Evolutionary conservation across 2,888 invertebrate species (phyloP).

Genomic region (Emesis castigata): DNA sequence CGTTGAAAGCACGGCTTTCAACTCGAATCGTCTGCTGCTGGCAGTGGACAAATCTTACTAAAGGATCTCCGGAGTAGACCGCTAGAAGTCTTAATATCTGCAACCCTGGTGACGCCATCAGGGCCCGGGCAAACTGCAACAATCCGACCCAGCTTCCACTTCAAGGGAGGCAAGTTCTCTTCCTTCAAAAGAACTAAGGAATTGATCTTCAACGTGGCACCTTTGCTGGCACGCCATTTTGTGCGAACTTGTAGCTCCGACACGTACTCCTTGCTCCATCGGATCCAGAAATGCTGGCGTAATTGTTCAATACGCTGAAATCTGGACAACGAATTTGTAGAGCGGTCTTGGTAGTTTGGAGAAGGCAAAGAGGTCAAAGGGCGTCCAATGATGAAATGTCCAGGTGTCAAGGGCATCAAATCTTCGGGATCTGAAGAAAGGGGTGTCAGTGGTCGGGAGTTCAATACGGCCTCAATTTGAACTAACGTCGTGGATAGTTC

Average conservation of each 20-base stretch:
- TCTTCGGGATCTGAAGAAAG: background rate
- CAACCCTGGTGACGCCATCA: background rate
- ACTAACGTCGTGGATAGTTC: background rate
- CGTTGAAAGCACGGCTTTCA: conserved; percentile 25
- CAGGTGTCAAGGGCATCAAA: background rate
- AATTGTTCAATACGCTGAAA: background rate
- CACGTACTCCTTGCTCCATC: background rate
- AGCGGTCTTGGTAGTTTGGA: background rate
- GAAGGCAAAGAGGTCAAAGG: background rate
- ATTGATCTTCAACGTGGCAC: background rate
- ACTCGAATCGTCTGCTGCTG: background rate
- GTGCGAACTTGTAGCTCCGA: background rate
- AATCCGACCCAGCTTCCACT: background rate
- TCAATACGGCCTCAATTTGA: background rate
- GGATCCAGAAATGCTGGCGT: background rate
- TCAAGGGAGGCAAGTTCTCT: background rate
- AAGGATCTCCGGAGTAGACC: background rate
- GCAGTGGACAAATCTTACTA: background rate
- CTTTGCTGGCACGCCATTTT: background rate
- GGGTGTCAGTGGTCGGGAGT: background rate
- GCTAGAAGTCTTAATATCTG: background rate
- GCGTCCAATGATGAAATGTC: background rate
- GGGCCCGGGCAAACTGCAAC: background rate
- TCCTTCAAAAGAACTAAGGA: background rate
- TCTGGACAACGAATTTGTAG: background rate